Evolutionary conservation across 2,888 invertebrate species (phyloP).

Genomic region (Macropis europaea): DNA sequence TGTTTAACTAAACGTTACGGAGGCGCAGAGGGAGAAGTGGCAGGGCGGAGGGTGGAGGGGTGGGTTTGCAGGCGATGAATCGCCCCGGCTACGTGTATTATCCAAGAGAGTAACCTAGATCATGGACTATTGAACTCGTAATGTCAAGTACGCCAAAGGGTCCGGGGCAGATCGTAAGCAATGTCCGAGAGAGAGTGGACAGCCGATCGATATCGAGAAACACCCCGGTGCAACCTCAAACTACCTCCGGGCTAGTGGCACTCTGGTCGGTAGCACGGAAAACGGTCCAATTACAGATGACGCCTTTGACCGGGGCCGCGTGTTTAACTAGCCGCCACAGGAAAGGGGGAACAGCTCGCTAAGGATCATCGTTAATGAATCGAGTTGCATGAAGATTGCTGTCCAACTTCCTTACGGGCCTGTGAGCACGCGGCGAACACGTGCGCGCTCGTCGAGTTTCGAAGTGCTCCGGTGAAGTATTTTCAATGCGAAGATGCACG

Average conservation of each 20-base stretch:
- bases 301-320: constrained; percentile 59
- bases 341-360: constrained; percentile 14
- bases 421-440: too few relatives aligned
- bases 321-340: constrained; percentile 48
- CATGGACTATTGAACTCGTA: constrained; percentile 58
- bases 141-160: constrained; percentile 60
- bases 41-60: too few relatives aligned
- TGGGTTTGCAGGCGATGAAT: constrained; percentile 17
- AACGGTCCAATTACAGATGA: constrained; percentile 61
- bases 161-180: constrained; percentile 51
- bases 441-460: too few relatives aligned
- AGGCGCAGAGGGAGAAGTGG: too few relatives aligned
- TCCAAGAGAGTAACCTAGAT: constrained; percentile 45
- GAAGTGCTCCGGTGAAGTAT: too few relatives aligned
- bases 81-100: constrained; percentile 35
- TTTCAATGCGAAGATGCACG: too few relatives aligned
- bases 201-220: constrained; percentile 62
- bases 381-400: background rate
- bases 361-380: constrained; percentile 43
- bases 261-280: constrained; percentile 53
- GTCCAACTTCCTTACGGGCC: background rate
- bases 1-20: constrained; percentile 36
- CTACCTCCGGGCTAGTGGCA: constrained; percentile 43
- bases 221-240: constrained; percentile 37
- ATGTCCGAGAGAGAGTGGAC: constrained; percentile 24